These are phyloP conservation scores for Poeciliopsis prolifica DNA, from an alignment of 2,113 vertebrate species.

Conservation along the genomic window DNA sequence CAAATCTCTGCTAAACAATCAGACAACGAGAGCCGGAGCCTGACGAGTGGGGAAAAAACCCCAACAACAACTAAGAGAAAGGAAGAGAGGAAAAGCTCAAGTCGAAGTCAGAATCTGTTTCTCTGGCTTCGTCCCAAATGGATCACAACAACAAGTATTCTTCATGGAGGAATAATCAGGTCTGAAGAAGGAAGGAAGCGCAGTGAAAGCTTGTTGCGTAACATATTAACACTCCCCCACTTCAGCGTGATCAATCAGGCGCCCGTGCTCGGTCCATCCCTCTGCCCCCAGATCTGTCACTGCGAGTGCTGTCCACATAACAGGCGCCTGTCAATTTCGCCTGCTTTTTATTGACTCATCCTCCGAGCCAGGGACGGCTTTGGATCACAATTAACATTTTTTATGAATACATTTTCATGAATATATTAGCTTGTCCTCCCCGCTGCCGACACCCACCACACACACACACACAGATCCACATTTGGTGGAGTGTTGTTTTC, in stretches of 20 bases:
- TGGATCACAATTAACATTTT: conserved; percentile 77
- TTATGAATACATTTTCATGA: conserved; percentile 82
- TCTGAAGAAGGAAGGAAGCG: conserved; percentile 40
- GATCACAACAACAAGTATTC: conserved; percentile 10
- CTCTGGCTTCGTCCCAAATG: neutral
- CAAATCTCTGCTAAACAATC: conserved; percentile 65
- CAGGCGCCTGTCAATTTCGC: conserved; percentile 77
- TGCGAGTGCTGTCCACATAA: conserved; percentile 72
- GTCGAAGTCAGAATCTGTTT: neutral
- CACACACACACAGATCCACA: conserved; percentile 51
- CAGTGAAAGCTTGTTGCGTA: conserved; percentile 65
- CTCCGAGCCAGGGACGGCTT: conserved; percentile 61
- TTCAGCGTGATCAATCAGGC: conserved; percentile 66
- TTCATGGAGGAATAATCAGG: conserved; percentile 4
- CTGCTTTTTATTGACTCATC: conserved; percentile 81
- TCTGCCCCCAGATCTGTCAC: conserved; percentile 79
- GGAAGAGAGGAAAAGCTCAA: conserved; percentile 9
- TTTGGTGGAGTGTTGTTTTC: conserved; percentile 81
- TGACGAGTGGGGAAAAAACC: conserved; percentile 11
- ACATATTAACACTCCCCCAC: conserved; percentile 74
- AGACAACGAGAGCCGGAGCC: conserved; percentile 32
- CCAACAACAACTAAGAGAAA: conserved; percentile 8
- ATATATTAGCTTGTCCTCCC: conserved; percentile 76
- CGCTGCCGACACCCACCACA: conserved; percentile 38
- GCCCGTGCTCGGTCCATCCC: conserved; percentile 67